Percentiles rank a stretch among this genome's conserved stretches.
Evolutionary conservation across 2,113 vertebrate species (phyloP).

Genomic region (Marmota monax): DNA sequence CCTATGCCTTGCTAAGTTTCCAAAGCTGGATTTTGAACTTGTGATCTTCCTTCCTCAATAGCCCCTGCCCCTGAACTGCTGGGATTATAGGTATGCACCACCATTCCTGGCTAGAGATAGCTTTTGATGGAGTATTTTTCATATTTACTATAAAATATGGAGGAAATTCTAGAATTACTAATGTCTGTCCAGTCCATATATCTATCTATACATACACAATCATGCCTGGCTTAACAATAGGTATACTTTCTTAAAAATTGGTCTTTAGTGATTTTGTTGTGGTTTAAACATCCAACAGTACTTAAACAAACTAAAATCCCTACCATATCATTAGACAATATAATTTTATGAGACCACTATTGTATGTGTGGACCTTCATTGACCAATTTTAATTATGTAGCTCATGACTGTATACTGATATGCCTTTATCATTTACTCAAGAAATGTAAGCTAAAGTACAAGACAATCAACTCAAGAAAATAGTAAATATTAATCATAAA

Average conservation of each 20-base stretch:
- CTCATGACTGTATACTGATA: too few species aligned
- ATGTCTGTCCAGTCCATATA: background rate
- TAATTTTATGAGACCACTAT: background rate
- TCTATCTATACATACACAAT: background rate
- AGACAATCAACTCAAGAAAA: background rate
- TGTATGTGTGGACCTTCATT: background rate
- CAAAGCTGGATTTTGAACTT: too few species aligned
- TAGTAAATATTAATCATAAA: background rate
- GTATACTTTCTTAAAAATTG: background rate
- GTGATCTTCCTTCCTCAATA: too few species aligned
- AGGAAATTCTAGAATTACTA: background rate
- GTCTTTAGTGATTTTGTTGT: background rate
- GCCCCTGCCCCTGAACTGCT: too few species aligned
- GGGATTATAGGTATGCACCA: too few species aligned
- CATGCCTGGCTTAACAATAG: background rate
- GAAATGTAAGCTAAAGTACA: background rate
- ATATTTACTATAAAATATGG: background rate
- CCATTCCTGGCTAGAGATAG: background rate
- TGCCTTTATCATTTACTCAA: too few species aligned
- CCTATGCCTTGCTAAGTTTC: too few species aligned
- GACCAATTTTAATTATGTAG: too few species aligned
- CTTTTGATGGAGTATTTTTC: background rate
- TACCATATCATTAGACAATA: background rate
- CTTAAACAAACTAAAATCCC: background rate
- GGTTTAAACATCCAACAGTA: background rate